A percentile compares a stretch with the other conserved stretches of the same genome.
Conservation (phyloP, 2,888 invertebrate species). For the Mesorhabditis belari region DNA sequence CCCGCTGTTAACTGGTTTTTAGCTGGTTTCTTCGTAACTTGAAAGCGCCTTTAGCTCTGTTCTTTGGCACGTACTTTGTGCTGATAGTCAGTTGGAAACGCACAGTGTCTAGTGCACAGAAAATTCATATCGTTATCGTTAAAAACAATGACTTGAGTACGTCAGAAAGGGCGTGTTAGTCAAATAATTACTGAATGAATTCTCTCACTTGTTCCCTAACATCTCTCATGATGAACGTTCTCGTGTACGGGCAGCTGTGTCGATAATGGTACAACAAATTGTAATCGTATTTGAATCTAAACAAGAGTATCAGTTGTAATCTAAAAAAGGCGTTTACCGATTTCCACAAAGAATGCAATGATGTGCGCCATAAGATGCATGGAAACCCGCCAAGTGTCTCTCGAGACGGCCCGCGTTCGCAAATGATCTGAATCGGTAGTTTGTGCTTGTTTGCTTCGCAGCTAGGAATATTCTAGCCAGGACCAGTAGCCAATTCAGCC, state of each 20-base stretch:
- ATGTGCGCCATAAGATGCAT: conserved; percentile 36
- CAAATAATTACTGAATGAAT: too few relatives aligned
- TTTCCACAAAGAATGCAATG: conserved; percentile 46
- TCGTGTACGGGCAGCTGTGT: conserved; percentile 39
- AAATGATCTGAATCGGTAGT: conserved; percentile 30
- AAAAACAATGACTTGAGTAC: too few relatives aligned
- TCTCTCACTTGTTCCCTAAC: conserved; percentile 24
- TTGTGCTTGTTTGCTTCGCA: too few relatives aligned
- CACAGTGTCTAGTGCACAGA: background rate
- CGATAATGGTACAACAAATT: conserved; percentile 49
- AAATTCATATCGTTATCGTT: background rate
- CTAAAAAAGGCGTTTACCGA: conserved; percentile 17
- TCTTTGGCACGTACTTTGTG: too few relatives aligned
- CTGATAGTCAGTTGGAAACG: too few relatives aligned
- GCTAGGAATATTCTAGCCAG: too few relatives aligned
- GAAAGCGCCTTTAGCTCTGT: too few relatives aligned
- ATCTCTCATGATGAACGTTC: conserved; percentile 31
- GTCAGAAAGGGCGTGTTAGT: too few relatives aligned
- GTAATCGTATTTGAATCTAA: conserved; percentile 43
- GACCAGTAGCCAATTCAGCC: too few relatives aligned
- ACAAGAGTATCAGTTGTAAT: background rate
- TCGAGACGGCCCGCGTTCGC: conserved; percentile 40
- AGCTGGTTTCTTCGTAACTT: too few relatives aligned
- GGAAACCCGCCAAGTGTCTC: conserved; percentile 42
- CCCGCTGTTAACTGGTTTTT: too few relatives aligned